Base-by-base conservation (phyloP, 2,888 invertebrate genomes). In the Colletes collaris region DNA sequence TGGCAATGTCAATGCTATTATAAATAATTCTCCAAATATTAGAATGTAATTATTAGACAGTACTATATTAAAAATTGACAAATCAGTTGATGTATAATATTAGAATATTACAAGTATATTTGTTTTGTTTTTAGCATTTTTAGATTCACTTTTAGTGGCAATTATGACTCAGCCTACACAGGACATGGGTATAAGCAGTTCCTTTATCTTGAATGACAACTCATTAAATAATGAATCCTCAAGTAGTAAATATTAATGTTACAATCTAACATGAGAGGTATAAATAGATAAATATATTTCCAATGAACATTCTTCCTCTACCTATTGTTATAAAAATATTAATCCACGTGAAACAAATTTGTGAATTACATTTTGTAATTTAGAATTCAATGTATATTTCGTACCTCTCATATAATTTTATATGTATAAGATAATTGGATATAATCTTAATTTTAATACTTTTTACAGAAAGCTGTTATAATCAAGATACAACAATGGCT, bases 131-230 rank as follows among this genome's bases (percentile, higher is more conserved):
- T 11, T 19, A 75, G 64, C 46, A 55, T 60, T 50, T 49, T 52
- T 52, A 74, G 19, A 46, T 37, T 35, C 13, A 68, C 40, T 53
- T 60, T 19, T 53, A 67, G 52, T 50, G 49, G 71, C 40, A 69
- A 72, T 64, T 52, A 82, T 81, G 82, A 71, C 79, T 65, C 80
- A 79, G 52, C 85, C 87, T 13, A 88, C 86, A n/a, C 87, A 88
- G 69, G 87, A 88, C 19, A 86, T 78, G 11, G 85, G 85, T 16
- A 76, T 89, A 53, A 89, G 81, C 44, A 89, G 83, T 70, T 88
- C 86, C 6, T 72, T 85, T 27, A 82, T 67, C 40, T 63, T 65
- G 6, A 72, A 49, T 13, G 50, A 67, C 13, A 37, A 35, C 49
- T 72, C 60, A 4, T 7, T 49, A 65, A 81, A 65, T 46, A 64